Evolutionary conservation across 2,888 invertebrate species (phyloP), one percentile per base, ranked within the genome.

Genomic region (Luffia ferchaultella): DNA sequence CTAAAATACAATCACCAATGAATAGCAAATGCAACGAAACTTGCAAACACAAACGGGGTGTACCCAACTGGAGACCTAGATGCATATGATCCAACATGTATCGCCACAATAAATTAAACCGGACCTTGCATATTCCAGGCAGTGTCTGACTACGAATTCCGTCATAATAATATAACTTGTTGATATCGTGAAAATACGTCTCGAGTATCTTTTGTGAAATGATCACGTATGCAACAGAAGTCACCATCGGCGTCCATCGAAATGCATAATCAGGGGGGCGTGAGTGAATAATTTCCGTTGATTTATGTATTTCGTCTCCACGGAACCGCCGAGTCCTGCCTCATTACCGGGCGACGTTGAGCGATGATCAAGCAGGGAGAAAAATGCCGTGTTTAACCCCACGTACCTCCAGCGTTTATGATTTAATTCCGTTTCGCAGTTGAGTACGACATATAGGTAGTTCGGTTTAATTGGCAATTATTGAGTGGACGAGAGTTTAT

Each of bases 341-440:
- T 78, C 76, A 76, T 78, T 76, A 77, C 67, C 64, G 62, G 57
- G 64, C 73, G 78, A 77, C 77, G 64, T 77, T 78, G 78, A 77
- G 68, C 69, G 73, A 78, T 77, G 72, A 70, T 67, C 68, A 63
- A 58, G 60, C 60, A 59, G 61, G 60, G 62, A 71, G 73, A 73
- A 77, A 75, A 75, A 73, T 71, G 66, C 67, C 58, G 64, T 67
- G 68, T 66, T 73, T 71, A 72, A 74, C 73, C 69, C 67, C 62
- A 43, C 42, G 49, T 12, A 30, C 30, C 41, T 20, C 43, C 62
- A 57, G 64, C 62, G 61, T 65, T 69, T 70, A 73, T 70, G 67
- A 71, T 73, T 74, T 74, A 71, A 73, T 73, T 71, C 65, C 60
- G 65, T 41, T 50, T 46, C 20, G 49, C 49, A 43, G 30, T n/a